phyloP scores from a whole-genome alignment of 1,140 invertebrate genomes.

The Spodoptera frugiperda region DNA sequence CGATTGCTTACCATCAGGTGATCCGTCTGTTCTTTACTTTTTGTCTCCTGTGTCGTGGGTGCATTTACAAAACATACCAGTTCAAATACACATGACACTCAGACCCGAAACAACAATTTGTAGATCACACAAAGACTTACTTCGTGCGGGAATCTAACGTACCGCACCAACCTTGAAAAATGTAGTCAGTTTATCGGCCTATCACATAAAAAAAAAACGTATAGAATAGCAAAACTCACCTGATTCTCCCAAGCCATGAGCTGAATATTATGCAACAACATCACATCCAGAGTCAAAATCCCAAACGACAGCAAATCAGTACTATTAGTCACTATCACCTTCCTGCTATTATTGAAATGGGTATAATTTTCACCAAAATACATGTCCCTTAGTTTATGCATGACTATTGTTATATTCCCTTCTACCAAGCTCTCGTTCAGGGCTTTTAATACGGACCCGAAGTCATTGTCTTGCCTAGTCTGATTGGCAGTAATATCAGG shows the following conservation, averaged over 20 bases:
- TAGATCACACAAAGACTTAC: too few relatives aligned
- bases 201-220: too few relatives aligned
- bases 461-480: slow-evolving; percentile 61
- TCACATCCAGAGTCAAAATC: slow-evolving; percentile 87
- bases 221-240: too few relatives aligned
- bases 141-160: too few relatives aligned
- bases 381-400: slow-evolving; percentile 83
- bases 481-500: slow-evolving; percentile 65
- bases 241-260: slow-evolving; percentile 86
- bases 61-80: too few relatives aligned
- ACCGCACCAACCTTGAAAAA: too few relatives aligned
- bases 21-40: too few relatives aligned
- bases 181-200: too few relatives aligned
- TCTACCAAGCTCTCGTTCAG: slow-evolving; percentile 83
- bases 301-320: slow-evolving; percentile 87
- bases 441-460: slow-evolving; percentile 71
- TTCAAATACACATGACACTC: too few relatives aligned
- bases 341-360: slow-evolving; percentile 59
- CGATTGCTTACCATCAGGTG: too few relatives aligned
- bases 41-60: too few relatives aligned
- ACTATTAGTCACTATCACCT: slow-evolving; percentile 79
- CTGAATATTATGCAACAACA: slow-evolving; percentile 88
- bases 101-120: too few relatives aligned
- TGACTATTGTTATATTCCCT: slow-evolving; percentile 80
- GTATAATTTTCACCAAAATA: slow-evolving; percentile 80